Conservation (phyloP, 2,797 vertebrate species). For the Bucorvus abyssinicus region DNA sequence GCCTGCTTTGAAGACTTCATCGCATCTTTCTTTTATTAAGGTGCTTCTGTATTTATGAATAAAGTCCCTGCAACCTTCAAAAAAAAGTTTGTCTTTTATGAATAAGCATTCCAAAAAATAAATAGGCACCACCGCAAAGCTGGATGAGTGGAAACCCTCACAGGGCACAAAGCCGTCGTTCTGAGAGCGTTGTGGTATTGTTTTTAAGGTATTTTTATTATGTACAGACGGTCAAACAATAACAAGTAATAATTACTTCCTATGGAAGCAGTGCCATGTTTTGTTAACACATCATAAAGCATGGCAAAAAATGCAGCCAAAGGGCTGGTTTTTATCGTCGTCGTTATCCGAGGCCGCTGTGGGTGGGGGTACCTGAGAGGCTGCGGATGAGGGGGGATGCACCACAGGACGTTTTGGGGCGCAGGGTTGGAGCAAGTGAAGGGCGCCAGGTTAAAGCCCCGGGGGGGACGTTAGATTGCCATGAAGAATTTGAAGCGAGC, state of each 20-base stretch:
- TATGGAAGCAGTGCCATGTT: slow-evolving; percentile 6
- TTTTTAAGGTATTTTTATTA: slow-evolving; percentile 61
- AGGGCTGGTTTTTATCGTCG: background rate
- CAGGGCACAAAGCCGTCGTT: background rate
- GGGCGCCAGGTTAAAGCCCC: background rate
- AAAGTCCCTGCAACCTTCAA: slow-evolving; percentile 23
- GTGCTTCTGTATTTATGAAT: slow-evolving; percentile 67
- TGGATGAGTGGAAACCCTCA: background rate
- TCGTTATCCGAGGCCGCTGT: background rate
- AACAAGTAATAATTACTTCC: slow-evolving; percentile 38
- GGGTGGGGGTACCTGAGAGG: background rate
- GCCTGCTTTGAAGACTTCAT: slow-evolving; percentile 50
- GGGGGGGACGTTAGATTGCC: background rate
- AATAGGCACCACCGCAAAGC: background rate
- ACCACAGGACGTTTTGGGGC: background rate
- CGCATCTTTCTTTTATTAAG: slow-evolving; percentile 71
- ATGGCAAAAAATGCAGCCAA: background rate
- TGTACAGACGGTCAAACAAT: slow-evolving; percentile 44
- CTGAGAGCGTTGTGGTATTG: background rate
- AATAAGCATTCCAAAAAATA: slow-evolving; percentile 25
- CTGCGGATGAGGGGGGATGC: background rate
- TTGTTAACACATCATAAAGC: slow-evolving; percentile 33
- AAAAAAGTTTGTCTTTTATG: slow-evolving; percentile 35
- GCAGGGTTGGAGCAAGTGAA: background rate
- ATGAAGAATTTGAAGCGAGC: background rate